These are phyloP conservation scores for Copidosoma floridanum DNA, from an alignment of 1,140 invertebrate species.

Conservation along the genomic window DNA sequence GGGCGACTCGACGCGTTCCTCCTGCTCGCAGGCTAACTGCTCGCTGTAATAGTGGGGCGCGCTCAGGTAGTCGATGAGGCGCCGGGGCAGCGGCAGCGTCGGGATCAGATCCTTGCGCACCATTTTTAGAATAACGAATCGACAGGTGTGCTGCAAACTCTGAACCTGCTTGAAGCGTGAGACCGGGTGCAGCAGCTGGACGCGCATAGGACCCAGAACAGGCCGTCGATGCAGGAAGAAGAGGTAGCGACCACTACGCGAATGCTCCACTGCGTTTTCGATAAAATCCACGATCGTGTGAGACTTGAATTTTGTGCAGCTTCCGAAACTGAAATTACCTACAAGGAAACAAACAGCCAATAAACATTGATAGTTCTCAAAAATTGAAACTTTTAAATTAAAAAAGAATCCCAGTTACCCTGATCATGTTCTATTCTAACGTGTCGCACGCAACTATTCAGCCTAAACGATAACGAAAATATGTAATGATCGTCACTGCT, in stretches of 20 bases:
- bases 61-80: conserved; percentile 88
- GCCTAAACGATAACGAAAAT: conserved; percentile 93
- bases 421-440: conserved; percentile 97
- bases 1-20: conserved; percentile 55
- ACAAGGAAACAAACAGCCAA: conserved; percentile 5
- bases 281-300: conserved; percentile 97
- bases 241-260: conserved; percentile 87
- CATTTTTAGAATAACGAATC: conserved; percentile 88
- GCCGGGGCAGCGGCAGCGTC: conserved; percentile 81
- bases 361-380: background rate
- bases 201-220: conserved; percentile 89
- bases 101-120: conserved; percentile 88
- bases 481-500: conserved; percentile 97
- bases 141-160: conserved; percentile 93
- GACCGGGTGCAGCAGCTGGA: conserved; percentile 94
- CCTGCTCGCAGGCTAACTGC: conserved; percentile 57
- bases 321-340: conserved; percentile 97
- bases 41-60: conserved; percentile 95
- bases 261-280: conserved; percentile 95
- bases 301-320: conserved; percentile 91
- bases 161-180: conserved; percentile 92
- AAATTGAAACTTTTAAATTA: conserved; percentile 5
- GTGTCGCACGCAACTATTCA: conserved; percentile 89
- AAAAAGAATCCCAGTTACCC: conserved; percentile 62
- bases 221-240: conserved; percentile 94